Evolutionary conservation across 2,888 invertebrate species (phyloP), one percentile per base, ranked within the genome.

Genomic region (Dryadula phaetusa): DNA sequence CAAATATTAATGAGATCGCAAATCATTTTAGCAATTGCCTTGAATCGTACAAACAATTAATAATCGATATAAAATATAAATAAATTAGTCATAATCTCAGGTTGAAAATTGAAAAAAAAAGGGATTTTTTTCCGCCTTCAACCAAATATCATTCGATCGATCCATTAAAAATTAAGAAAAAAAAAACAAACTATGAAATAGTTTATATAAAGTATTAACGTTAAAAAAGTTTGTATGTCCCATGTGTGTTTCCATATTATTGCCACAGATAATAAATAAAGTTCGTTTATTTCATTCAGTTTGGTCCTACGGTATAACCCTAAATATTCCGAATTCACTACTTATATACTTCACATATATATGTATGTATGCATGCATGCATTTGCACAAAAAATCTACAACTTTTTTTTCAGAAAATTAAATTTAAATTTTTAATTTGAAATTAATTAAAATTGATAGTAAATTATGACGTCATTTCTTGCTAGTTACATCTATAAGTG

Each of bases 1-100:
- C 77, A 79, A 81, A 82, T 79, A 83, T 83, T 86, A 84, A 81
- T 88, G 88, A 88, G 88, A 88, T 88, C 88, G 83, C 81, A 64
- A 76, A 73, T 70, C 64, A 71, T 69, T 72, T 64, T 49, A 70
- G 71, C 75, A 69, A 28, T 28, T 52, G 47, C 14, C 12, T 70
- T 70, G 69, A 58, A 62, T 54, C 47, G 44, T 61, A 64, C 52
- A 60, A 58, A 58, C 49, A 65, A 58, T 60, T 52, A 42, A 32
- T 56, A 49, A 40, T 58, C 49, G 34, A 60, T 46, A 58, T 58
- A 53, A 53, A 3, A 64, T 52, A 58, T 49, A 60, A 61, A 62
- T 62, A 66, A 47, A 64, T 58, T 32, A 52, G 37, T 37, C 20
- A 1, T 40, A n/a, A 56, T 40, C 7, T 56, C n/a, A 12, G 22